Evolutionary conservation across 2,888 invertebrate species (phyloP).

Genomic region (Caenorhabditis sp.): DNA sequence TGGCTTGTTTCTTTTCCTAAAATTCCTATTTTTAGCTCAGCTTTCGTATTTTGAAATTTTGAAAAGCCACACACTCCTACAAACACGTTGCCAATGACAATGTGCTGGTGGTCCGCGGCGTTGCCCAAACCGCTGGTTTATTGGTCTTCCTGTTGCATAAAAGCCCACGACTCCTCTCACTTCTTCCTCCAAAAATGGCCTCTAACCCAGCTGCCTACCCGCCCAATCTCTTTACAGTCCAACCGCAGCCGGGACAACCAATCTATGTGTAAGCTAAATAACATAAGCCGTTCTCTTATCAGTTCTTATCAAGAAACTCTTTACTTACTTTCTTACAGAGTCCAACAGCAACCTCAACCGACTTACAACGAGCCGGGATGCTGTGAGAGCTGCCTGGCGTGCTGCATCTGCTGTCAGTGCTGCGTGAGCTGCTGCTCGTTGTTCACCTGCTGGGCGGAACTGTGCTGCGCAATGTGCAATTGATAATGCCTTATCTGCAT

Average conservation of each 20-base stretch:
- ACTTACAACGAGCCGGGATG: conserved; percentile 27
- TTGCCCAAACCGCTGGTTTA: no score
- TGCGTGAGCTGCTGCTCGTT: conserved; percentile 49
- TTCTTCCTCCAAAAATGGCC: neutral
- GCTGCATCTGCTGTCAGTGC: conserved; percentile 46
- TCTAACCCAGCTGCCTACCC: conserved; percentile 8
- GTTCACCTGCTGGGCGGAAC: conserved; percentile 42
- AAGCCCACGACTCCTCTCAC: neutral
- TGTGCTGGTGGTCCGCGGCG: conserved; percentile 15
- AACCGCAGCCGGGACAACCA: conserved; percentile 32
- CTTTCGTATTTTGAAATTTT: conserved; percentile 24
- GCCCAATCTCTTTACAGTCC: conserved; percentile 33
- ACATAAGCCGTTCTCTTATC: neutral
- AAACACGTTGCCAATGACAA: conserved; percentile 39
- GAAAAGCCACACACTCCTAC: no score
- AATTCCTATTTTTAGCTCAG: neutral
- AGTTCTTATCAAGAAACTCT: no score
- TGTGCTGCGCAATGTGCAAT: conserved; percentile 35
- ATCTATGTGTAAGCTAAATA: conserved; percentile 31
- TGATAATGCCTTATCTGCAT: neutral
- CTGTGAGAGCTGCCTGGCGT: conserved; percentile 37
- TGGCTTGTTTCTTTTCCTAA: no score
- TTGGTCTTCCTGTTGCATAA: conserved; percentile 15
- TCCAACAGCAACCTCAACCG: conserved; percentile 28
- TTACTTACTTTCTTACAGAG: no score